Conservation (phyloP, 2,888 invertebrate genomes). For the Drosophila prostipennis region DNA sequence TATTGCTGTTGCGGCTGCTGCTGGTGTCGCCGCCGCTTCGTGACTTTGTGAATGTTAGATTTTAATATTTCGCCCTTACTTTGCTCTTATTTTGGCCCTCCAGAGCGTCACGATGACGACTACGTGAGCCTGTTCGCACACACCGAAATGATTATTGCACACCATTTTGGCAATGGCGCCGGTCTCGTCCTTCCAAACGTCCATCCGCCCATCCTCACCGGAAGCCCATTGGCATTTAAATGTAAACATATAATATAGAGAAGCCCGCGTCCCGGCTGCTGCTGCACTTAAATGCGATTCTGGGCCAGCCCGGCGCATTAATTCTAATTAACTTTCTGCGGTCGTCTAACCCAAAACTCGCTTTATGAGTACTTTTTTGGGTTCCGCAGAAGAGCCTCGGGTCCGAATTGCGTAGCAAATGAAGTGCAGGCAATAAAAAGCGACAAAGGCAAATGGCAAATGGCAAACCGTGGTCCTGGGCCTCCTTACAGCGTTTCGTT, state of each 20-base stretch:
- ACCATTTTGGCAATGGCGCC: slow-evolving; percentile 64
- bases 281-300: slow-evolving; percentile 74
- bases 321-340: slow-evolving; percentile 81
- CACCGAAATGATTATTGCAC: slow-evolving; percentile 73
- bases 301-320: slow-evolving; percentile 62
- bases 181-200: neutral
- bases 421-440: slow-evolving; percentile 80
- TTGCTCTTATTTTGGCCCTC: slow-evolving; percentile 28
- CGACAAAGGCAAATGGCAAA: slow-evolving; percentile 80
- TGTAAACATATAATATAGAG: slow-evolving; percentile 53
- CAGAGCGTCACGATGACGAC: slow-evolving; percentile 63
- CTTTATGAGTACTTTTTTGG: slow-evolving; percentile 63
- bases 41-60: slow-evolving; percentile 73
- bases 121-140: slow-evolving; percentile 69
- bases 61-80: slow-evolving; percentile 71
- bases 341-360: slow-evolving; percentile 57
- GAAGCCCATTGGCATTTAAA: slow-evolving; percentile 26
- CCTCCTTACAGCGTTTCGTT: slow-evolving; percentile 21
- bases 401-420: slow-evolving; percentile 70
- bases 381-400: slow-evolving; percentile 6
- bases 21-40: slow-evolving; percentile 50
- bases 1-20: slow-evolving; percentile 42
- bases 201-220: neutral
- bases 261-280: slow-evolving; percentile 32
- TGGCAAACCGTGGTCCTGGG: slow-evolving; percentile 52